Evolutionary conservation across 2,797 vertebrate species (phyloP).

Genomic region (Cercopithecus hamlyni): DNA sequence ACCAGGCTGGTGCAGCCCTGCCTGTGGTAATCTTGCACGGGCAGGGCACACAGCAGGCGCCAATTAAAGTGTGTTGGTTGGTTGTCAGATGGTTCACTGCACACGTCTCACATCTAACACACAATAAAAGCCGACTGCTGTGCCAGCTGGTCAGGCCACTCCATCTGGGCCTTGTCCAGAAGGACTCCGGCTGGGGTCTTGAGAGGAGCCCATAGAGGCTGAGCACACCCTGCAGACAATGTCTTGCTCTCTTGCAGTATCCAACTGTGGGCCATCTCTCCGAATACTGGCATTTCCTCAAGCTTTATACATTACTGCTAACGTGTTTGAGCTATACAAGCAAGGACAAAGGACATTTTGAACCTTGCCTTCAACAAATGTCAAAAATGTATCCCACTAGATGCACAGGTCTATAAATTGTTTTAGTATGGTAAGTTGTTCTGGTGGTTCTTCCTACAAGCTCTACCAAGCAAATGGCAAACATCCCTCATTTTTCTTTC

Average conservation of each 20-base stretch:
- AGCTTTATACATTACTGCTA: neutral
- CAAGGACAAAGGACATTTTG: neutral
- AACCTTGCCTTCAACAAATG: neutral
- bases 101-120: constrained; percentile 39
- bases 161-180: constrained; percentile 48
- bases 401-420: neutral
- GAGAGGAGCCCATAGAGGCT: neutral
- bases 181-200: neutral
- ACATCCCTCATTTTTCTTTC: neutral
- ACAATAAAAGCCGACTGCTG: constrained; percentile 16
- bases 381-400: neutral
- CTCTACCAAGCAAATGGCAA: neutral
- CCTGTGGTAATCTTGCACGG: neutral
- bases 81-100: constrained; percentile 48
- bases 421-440: neutral
- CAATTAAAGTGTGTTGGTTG: constrained; percentile 48
- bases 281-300: neutral
- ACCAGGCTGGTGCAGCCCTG: neutral
- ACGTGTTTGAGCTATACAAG: neutral
- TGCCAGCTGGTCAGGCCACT: constrained; percentile 47
- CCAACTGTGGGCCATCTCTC: neutral
- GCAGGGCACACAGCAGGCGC: constrained; percentile 31
- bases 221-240: too few species aligned
- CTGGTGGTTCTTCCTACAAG: neutral
- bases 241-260: neutral